Evolutionary conservation across 2,888 invertebrate genomes (phyloP), one percentile per base, ranked within the genome.

Genomic region (Cheilosia urbana): DNA sequence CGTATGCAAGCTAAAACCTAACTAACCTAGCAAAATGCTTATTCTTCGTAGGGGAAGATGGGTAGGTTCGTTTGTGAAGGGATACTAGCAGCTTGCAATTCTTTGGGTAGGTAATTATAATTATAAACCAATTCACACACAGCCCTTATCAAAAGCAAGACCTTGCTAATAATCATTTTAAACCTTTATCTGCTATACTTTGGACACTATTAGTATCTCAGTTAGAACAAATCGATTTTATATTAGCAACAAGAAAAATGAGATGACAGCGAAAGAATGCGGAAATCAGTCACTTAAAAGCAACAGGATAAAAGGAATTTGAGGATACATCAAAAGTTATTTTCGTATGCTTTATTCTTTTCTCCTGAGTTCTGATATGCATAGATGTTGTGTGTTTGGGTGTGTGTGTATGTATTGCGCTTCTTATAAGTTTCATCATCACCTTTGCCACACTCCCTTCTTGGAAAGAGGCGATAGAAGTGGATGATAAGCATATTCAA

Each of bases 401-500:
- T 73, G 17, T 13, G 21, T 62, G 47, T 47, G 47, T 47, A 4
- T 30, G 53, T 49, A 66, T 66, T 77, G 78, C 62, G 78, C 45
- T 71, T 75, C 75, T 75, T 65, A 47, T 65, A 47, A 47, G 47
- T 47, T 19, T 19, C 19, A 47, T 47, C 47, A 79, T 71, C 84
- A 84, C 79, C 84, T 84, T 84, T 79, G 65, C 53, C 58, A 69
- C 79, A 69, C 65, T 71, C 69, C 17, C 45, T n/a, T n/a, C 19
- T 19, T 9, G 53, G 68, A 42, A 79, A 69, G 69, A 69, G 69
- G 73, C 72, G 11, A 37, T 69, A 65, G 69, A 80, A 84, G 84
- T 84, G 84, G 79, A 71, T 84, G 80, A 79, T 79, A 79, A 79
- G 79, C 69, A 65, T 75, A 79, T 79, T 79, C 69, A 84, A 84